These are phyloP conservation scores for Umimayanthus kanabou DNA, from an alignment of 92 coral and sea anemone genomes.

Conservation along the genomic window DNA sequence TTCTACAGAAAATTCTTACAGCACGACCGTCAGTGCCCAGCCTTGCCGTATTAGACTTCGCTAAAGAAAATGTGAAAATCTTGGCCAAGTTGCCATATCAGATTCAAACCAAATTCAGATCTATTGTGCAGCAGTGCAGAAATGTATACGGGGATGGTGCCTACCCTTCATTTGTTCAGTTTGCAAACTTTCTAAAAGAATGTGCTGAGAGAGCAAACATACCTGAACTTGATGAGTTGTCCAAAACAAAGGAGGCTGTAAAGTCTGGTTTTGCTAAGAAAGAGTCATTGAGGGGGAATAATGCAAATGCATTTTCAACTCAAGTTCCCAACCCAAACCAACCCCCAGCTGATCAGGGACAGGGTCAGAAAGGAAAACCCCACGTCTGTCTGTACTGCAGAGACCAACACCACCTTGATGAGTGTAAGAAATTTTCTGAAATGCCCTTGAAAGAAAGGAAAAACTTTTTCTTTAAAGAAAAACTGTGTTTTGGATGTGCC, in stretches of 20 bases:
- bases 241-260: conserved; percentile 39
- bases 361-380: conserved; percentile 19
- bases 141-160: conserved; percentile 29
- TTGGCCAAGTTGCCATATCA: conserved; percentile 38
- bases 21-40: conserved; percentile 37
- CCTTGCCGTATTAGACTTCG: conserved; percentile 43
- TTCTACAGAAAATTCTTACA: conserved; percentile 43
- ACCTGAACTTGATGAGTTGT: conserved; percentile 20
- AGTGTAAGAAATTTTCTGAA: conserved; percentile 44
- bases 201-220: conserved; percentile 52
- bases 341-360: conserved; percentile 19
- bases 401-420: conserved; percentile 43
- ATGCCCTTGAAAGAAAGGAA: conserved; percentile 48
- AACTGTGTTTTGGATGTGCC: conserved; percentile 56
- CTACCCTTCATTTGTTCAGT: conserved; percentile 46
- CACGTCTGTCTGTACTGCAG: conserved; percentile 47
- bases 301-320: conserved; percentile 34
- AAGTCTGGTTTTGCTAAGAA: conserved; percentile 32
- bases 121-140: conserved; percentile 24
- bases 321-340: conserved; percentile 31
- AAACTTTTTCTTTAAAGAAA: conserved; percentile 55
- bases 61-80: conserved; percentile 48
- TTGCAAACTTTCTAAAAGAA: conserved; percentile 41
- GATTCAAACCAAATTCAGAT: conserved; percentile 43
- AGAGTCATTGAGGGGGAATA: conserved; percentile 11